Evolutionary conservation across 2,797 vertebrate genomes (phyloP).

Genomic region (Babyrousa celebensis): DNA sequence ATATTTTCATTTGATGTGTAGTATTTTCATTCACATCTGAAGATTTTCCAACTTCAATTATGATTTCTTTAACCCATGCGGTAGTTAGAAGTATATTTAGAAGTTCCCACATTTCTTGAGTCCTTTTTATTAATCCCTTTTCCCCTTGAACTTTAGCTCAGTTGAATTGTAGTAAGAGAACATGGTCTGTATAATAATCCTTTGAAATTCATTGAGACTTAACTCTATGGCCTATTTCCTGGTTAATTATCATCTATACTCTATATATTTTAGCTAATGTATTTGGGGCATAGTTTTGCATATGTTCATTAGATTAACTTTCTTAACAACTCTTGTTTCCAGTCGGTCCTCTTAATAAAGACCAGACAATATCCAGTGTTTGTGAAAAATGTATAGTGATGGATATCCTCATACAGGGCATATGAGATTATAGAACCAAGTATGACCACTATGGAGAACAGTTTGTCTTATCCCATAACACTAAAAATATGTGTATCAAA

Average conservation of each 20-base stretch:
- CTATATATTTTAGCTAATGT: background rate
- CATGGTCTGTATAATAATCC: background rate
- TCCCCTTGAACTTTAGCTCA: background rate
- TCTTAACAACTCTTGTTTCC: background rate
- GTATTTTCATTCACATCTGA: background rate
- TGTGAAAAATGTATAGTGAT: background rate
- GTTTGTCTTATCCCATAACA: background rate
- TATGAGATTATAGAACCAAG: background rate
- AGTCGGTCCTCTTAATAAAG: background rate
- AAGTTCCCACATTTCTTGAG: slow-evolving; percentile 13
- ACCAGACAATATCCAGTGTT: background rate
- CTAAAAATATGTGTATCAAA: background rate
- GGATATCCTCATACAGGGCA: background rate
- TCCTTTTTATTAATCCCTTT: slow-evolving; percentile 13
- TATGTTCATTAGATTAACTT: background rate
- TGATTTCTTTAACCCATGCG: background rate
- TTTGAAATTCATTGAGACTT: background rate
- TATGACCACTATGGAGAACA: background rate
- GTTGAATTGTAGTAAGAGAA: background rate
- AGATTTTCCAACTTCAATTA: slow-evolving; percentile 22
- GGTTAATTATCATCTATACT: background rate
- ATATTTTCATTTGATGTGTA: slow-evolving; percentile 25
- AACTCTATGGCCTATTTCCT: background rate
- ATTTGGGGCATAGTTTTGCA: background rate
- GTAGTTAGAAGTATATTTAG: background rate